Evolutionary conservation across 2,113 vertebrate species (phyloP).

Genomic region (Zosterops hypoxanthus): DNA sequence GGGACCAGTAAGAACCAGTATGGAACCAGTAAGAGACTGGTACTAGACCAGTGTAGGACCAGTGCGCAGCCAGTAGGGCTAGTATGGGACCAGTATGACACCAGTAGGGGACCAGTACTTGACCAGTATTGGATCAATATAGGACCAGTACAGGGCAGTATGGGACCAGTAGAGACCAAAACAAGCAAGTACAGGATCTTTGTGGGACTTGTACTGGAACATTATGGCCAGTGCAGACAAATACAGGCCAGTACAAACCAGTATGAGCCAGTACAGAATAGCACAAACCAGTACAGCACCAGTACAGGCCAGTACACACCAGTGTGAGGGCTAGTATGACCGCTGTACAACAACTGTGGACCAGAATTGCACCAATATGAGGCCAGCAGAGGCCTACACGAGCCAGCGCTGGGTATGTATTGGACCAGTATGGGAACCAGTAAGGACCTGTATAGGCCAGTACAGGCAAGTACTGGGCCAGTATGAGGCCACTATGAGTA

Average conservation of each 20-base stretch:
- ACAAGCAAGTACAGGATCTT: background rate
- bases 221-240: background rate
- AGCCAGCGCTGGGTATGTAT: background rate
- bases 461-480: background rate
- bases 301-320: background rate
- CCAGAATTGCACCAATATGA: too few species aligned
- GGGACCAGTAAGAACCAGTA: background rate
- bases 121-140: background rate
- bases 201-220: background rate
- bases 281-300: background rate
- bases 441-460: background rate
- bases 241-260: background rate
- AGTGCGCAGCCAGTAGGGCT: too few species aligned
- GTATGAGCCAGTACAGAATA: background rate
- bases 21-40: background rate
- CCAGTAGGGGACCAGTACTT: background rate
- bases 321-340: background rate
- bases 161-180: background rate
- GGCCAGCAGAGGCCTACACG: background rate
- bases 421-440: background rate
- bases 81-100: background rate
- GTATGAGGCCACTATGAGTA: background rate
- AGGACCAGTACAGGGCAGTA: background rate
- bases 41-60: too few species aligned
- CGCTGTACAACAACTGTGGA: background rate